Conservation (phyloP, 2,888 invertebrate genomes). For the Ochropacha duplaris region DNA sequence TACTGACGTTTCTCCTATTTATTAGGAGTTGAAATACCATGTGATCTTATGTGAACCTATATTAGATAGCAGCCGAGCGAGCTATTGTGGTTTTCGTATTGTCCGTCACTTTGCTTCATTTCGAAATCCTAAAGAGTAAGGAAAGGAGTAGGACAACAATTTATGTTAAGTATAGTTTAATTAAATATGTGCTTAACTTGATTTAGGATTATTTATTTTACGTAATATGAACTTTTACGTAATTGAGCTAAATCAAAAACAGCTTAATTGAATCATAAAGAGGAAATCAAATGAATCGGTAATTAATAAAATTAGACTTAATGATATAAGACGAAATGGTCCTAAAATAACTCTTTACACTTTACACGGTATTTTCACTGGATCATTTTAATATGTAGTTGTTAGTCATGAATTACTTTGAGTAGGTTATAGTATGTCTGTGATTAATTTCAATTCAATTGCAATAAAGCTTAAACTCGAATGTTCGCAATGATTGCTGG, state of each 20-base stretch:
- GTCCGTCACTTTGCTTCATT: not conserved
- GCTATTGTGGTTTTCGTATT: not conserved
- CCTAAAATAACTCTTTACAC: too few species aligned
- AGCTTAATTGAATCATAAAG: too few species aligned
- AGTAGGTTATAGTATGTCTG: not conserved
- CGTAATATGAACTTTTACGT: too few species aligned
- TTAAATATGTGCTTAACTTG: not conserved
- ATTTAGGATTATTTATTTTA: not conserved
- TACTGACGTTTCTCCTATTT: too few species aligned
- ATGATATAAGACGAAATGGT: too few species aligned
- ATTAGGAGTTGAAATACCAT: too few species aligned
- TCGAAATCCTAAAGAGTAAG: not conserved
- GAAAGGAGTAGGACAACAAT: not conserved
- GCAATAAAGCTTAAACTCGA: not conserved
- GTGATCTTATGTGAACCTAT: not conserved
- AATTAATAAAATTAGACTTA: too few species aligned
- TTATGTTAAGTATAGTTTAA: not conserved
- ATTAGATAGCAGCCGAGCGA: not conserved
- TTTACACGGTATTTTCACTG: too few species aligned
- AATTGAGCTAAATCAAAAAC: too few species aligned
- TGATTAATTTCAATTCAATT: not conserved
- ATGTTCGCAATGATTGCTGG: not conserved
- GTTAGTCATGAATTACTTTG: too few species aligned
- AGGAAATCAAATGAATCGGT: too few species aligned
- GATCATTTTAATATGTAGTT: too few species aligned